Evolutionary conservation across 2,113 vertebrate species (phyloP).

Genomic region (Carollia perspicillata): DNA sequence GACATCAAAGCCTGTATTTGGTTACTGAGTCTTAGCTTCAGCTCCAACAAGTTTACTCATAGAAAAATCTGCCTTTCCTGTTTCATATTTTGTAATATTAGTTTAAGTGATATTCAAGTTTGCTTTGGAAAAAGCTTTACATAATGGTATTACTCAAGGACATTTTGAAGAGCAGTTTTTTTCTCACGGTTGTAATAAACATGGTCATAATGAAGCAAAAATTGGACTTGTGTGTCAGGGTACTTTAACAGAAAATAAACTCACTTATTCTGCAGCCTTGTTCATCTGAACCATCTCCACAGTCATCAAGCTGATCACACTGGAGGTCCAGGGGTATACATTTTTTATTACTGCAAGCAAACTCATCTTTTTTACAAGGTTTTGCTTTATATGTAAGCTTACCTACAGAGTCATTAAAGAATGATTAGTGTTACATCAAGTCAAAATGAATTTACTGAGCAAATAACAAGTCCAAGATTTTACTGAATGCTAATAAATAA

Average conservation of each 20-base stretch:
- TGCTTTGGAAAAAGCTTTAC: neutral
- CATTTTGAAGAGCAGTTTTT: neutral
- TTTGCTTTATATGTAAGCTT: slow-evolving; percentile 84
- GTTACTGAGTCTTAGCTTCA: neutral
- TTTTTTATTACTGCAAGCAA: slow-evolving; percentile 90
- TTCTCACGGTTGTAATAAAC: neutral
- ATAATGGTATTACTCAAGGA: neutral
- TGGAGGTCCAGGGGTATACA: slow-evolving; percentile 92
- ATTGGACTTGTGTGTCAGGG: neutral
- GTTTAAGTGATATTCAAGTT: neutral
- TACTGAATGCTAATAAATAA: neutral
- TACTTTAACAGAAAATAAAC: slow-evolving; percentile 65
- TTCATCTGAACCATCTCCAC: slow-evolving; percentile 96
- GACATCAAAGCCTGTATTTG: neutral
- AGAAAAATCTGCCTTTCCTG: neutral
- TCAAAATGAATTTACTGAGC: neutral
- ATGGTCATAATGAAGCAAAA: neutral
- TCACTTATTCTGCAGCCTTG: slow-evolving; percentile 93
- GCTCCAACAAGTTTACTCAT: neutral
- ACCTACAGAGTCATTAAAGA: slow-evolving; percentile 80
- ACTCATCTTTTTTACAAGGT: slow-evolving; percentile 95
- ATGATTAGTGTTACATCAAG: neutral
- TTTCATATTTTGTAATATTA: neutral
- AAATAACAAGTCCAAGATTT: slow-evolving; percentile 14
- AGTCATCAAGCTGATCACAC: slow-evolving; percentile 95